Evolutionary conservation across 2,888 invertebrate species (phyloP), one percentile per base, ranked within the genome.

Genomic region (Electrophaes corylata): DNA sequence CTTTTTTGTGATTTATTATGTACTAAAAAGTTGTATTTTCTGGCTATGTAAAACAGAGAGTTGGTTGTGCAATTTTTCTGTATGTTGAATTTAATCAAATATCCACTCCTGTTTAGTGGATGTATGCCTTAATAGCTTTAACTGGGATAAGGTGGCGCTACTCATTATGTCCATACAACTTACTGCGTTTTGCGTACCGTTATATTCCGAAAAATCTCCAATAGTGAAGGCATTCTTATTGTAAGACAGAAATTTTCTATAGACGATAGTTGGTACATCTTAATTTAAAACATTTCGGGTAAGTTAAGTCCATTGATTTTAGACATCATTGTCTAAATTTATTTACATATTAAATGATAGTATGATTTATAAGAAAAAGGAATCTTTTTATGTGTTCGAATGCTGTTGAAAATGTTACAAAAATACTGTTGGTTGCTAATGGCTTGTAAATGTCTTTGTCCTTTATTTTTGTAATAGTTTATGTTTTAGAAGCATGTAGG

Each of bases 201-300:
- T 29, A 4, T 1, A 29, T 29, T 29, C 10, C 10, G 10, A 3
- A 29, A 6, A 29, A 20, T 5, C 20, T 20, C 20, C 5, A 3
- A 10, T 29, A 29, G n/a, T n/a, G n/a, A n/a, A 10, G 26, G 10
- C 26, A 29, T 10, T 2, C 8, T 33, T 12, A 4, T 33, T 12
- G 11, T 33, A 40, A 41, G 33, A 12, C 8, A 37, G 33, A 16
- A 31, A 14, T 16, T 8, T 16, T 35, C 14, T 33, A 4, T 35
- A 16, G 16, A 10, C 5, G 4, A 37, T 37, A 37, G 31, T 49
- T 40, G 57, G 57, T 57, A 53, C 48, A 53, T 53, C 43, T 48
- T 57, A 57, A 43, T 51, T 48, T 50, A 54, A 53, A 54, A 46
- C 29, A 47, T 41, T 50, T 50, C 35, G 50, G 46, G 43, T 53